A percentile compares a stretch with the other conserved stretches of the same genome.
Evolutionary conservation across 2,888 invertebrate species (phyloP).

Genomic region (Sussaba pulchella): DNA sequence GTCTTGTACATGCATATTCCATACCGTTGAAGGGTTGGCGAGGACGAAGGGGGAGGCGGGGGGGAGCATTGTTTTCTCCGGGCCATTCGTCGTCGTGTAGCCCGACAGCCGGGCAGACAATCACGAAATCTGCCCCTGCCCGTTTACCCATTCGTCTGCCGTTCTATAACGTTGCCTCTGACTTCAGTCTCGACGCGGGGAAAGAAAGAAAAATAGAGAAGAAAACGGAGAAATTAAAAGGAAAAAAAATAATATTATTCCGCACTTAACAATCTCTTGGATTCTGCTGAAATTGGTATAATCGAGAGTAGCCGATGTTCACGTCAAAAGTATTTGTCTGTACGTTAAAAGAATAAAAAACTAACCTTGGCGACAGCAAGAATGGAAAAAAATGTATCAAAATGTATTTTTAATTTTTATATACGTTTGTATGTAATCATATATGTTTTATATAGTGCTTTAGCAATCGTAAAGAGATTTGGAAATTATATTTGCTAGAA

Average conservation of each 20-base stretch:
- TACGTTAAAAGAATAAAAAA: too few relatives aligned
- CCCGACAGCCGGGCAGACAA: slow-evolving; percentile 16
- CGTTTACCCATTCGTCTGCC: background rate
- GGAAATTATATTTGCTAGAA: background rate
- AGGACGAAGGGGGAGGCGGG: too few relatives aligned
- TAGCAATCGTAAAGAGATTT: background rate
- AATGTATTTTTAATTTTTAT: too few relatives aligned
- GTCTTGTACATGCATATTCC: slow-evolving; percentile 10
- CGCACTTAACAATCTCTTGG: background rate
- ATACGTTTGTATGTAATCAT: too few relatives aligned
- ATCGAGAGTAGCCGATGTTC: too few relatives aligned
- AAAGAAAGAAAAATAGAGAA: background rate
- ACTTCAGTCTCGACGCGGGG: background rate
- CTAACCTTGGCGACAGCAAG: too few relatives aligned
- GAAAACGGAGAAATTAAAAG: background rate
- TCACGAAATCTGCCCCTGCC: background rate
- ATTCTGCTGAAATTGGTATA: too few relatives aligned
- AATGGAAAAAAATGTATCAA: too few relatives aligned
- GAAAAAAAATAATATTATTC: background rate
- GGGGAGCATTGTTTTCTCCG: slow-evolving; percentile 50
- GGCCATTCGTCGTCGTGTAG: slow-evolving; percentile 57
- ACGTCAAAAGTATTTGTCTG: too few relatives aligned
- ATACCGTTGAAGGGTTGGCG: background rate
- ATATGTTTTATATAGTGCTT: too few relatives aligned
- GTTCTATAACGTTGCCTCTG: background rate